A percentile compares a stretch with the other conserved stretches of the same genome.
phyloP scores from a whole-genome alignment of 2,113 vertebrate species.

The Vidua macroura region DNA sequence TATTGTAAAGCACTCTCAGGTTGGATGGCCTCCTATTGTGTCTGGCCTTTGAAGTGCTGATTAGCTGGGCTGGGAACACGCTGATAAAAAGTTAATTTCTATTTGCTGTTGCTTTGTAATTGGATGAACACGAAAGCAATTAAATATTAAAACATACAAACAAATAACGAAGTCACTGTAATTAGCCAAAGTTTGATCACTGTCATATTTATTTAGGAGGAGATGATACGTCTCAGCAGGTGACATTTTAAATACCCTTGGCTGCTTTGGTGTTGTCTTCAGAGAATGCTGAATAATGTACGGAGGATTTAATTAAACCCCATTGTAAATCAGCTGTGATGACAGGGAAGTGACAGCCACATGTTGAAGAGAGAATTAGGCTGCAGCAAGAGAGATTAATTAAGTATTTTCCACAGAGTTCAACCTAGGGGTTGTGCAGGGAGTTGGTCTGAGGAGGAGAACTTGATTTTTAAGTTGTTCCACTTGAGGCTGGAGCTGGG shows the following conservation, averaged over 20 bases:
- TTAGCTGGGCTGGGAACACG: conserved; percentile 70
- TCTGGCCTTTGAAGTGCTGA: conserved; percentile 64
- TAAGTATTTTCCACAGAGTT: conserved; percentile 69
- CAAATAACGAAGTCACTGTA: conserved; percentile 80
- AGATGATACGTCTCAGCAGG: conserved; percentile 79
- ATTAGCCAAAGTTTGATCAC: conserved; percentile 84
- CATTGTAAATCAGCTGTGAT: conserved; percentile 77
- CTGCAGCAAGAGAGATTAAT: conserved; percentile 72
- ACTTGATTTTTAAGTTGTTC: neutral
- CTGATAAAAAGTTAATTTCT: conserved; percentile 83
- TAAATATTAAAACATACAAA: conserved; percentile 85
- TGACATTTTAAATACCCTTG: conserved; percentile 78
- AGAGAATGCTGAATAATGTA: conserved; percentile 75
- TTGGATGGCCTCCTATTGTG: conserved; percentile 62
- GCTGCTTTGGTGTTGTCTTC: conserved; percentile 74
- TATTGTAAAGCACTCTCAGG: conserved; percentile 45
- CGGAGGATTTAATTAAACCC: conserved; percentile 81
- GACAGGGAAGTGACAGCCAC: conserved; percentile 79
- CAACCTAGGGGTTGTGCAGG: neutral
- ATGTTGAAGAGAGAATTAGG: conserved; percentile 78
- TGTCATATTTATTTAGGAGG: conserved; percentile 80
- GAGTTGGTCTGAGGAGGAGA: neutral
- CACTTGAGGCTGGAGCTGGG: neutral
- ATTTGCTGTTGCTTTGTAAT: conserved; percentile 79
- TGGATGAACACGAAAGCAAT: conserved; percentile 82